Percentiles rank a stretch among this genome's conserved stretches.
These are phyloP conservation scores for Macropis europaea DNA, from an alignment of 2,888 invertebrate species.

Conservation along the genomic window DNA sequence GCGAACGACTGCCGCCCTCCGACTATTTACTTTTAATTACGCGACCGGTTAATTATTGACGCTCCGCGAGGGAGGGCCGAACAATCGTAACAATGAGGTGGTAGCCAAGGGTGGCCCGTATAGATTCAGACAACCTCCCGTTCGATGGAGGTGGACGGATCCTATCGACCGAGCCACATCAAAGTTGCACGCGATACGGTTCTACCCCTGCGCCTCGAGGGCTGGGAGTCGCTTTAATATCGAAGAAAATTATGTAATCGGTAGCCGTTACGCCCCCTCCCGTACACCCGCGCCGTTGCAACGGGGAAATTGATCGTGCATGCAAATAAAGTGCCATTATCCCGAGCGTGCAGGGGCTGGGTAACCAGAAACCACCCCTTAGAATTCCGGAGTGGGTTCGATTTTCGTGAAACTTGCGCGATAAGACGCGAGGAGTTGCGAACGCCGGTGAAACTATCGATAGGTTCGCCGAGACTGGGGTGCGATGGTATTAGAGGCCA, in stretches of 20 bases:
- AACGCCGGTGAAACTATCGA: neutral
- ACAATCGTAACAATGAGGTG: conserved; percentile 67
- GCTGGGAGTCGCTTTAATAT: conserved; percentile 74
- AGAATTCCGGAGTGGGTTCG: conserved; percentile 46
- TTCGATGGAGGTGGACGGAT: conserved; percentile 61
- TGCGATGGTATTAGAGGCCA: no score
- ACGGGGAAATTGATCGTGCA: conserved; percentile 72
- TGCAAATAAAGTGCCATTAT: conserved; percentile 76
- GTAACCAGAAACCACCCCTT: conserved; percentile 36
- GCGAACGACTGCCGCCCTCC: conserved; percentile 32
- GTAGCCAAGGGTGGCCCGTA: conserved; percentile 42
- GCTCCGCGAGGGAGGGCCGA: conserved; percentile 56
- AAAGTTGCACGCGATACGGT: conserved; percentile 76
- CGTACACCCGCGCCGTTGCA: conserved; percentile 16
- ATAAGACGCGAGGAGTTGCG: conserved; percentile 49
- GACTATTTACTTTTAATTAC: conserved; percentile 77
- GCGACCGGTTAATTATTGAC: conserved; percentile 75
- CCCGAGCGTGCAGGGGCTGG: conserved; percentile 32
- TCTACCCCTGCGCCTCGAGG: conserved; percentile 49
- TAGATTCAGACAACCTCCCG: conserved; percentile 48
- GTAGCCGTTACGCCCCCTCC: conserved; percentile 65
- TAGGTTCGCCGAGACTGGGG: no score
- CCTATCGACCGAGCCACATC: conserved; percentile 72
- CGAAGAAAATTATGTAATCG: conserved; percentile 78
- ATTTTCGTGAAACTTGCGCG: conserved; percentile 57